Percentiles rank a stretch among this genome's conserved stretches.
Conservation (phyloP, 2,113 vertebrate genomes). For the Urocolius indicus region DNA sequence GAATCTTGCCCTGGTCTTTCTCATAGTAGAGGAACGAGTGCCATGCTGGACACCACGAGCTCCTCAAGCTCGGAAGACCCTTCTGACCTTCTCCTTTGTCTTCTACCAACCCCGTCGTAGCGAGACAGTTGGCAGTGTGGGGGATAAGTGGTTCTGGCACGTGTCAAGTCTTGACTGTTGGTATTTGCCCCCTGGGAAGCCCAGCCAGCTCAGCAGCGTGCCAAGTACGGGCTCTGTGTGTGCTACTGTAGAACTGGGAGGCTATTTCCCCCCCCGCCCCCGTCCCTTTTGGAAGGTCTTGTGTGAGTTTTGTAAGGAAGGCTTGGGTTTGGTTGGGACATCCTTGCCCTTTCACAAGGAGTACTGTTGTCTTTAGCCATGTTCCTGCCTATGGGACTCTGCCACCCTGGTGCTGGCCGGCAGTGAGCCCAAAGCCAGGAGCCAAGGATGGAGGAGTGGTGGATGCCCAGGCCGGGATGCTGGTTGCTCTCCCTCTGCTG, state of each 20-base stretch:
- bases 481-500: slow-evolving; percentile 55
- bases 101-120: neutral
- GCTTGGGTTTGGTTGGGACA: neutral
- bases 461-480: slow-evolving; percentile 15
- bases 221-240: neutral
- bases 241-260: neutral
- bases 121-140: neutral
- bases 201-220: neutral
- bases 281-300: neutral
- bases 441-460: neutral
- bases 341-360: neutral
- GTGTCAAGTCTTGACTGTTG: neutral
- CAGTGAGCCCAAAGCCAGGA: neutral
- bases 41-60: neutral
- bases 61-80: slow-evolving; percentile 13
- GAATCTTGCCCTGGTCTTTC: neutral
- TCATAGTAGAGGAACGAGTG: neutral
- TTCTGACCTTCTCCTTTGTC: slow-evolving; percentile 7
- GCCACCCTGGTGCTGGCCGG: neutral
- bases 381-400: neutral
- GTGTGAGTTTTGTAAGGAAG: neutral
- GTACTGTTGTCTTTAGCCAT: neutral
- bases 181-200: neutral
- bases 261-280: neutral
- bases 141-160: accelerated